Evolutionary conservation across 2,888 invertebrate species (phyloP).

Genomic region (Tenthredo amoena): DNA sequence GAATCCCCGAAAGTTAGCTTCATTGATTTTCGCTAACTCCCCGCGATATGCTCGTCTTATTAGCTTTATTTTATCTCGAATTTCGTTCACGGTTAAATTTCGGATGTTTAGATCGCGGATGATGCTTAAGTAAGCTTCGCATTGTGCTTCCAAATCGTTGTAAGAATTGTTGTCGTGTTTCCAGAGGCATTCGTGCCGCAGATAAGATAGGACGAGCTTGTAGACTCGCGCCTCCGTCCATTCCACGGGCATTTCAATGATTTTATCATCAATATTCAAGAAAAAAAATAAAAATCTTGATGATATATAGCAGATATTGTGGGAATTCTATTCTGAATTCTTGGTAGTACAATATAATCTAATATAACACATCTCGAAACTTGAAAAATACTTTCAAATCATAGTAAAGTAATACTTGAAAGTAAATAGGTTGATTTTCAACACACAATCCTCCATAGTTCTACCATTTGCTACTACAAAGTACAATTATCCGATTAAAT

Average conservation of each 20-base stretch:
- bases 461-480: neutral
- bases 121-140: slow-evolving; percentile 15
- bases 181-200: slow-evolving; percentile 28
- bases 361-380: neutral
- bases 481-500: neutral
- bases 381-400: neutral
- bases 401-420: neutral
- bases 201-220: neutral
- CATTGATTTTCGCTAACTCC: slow-evolving; percentile 19
- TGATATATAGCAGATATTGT: neutral
- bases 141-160: slow-evolving; percentile 18
- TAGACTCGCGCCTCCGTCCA: slow-evolving; percentile 35
- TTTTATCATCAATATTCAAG: neutral
- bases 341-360: neutral
- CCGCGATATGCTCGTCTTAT: slow-evolving; percentile 5
- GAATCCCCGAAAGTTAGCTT: slow-evolving; percentile 27
- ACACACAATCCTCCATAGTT: neutral
- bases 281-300: neutral
- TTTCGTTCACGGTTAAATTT: slow-evolving; percentile 18
- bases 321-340: neutral
- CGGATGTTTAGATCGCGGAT: neutral
- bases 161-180: slow-evolving; percentile 11
- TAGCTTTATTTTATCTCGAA: slow-evolving; percentile 23
- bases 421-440: neutral
- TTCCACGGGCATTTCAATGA: slow-evolving; percentile 3